Conservation (phyloP, 2,888 invertebrate species). For the Platyscelio sp. region DNA sequence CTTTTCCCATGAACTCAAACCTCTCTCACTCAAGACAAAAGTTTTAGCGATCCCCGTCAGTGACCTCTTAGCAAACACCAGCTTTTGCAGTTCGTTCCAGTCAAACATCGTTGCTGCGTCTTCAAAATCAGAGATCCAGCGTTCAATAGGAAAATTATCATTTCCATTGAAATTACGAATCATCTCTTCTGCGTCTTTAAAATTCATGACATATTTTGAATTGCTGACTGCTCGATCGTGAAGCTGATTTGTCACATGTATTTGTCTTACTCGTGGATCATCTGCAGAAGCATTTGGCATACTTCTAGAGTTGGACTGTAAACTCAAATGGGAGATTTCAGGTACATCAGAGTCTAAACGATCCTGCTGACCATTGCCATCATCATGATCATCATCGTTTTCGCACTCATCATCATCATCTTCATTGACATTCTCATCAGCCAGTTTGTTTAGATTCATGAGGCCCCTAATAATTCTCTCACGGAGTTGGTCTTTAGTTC, state of each 20-base stretch:
- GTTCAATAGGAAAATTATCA: constrained; percentile 5
- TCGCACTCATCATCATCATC: not conserved
- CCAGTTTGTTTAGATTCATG: not conserved
- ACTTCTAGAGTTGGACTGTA: not conserved
- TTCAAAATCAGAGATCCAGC: constrained; percentile 26
- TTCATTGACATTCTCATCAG: not conserved
- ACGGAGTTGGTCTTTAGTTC: not conserved
- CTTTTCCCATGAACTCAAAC: constrained; percentile 13
- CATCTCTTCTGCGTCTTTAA: no score
- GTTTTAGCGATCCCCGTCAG: constrained; percentile 15
- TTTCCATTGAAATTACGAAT: no score
- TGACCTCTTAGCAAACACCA: constrained; percentile 28
- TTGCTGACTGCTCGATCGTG: not conserved
- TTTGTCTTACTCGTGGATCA: not conserved
- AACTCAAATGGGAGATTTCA: no score
- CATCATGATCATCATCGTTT: no score
- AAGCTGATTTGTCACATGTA: not conserved
- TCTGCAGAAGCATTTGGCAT: not conserved
- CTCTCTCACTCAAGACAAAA: constrained; percentile 17
- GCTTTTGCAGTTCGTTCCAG: constrained; percentile 23
- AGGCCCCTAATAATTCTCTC: not conserved
- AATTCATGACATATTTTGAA: not conserved
- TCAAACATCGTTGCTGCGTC: constrained; percentile 7
- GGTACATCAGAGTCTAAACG: no score
- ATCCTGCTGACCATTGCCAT: no score